These are phyloP conservation scores for Amblyraja radiata DNA, from an alignment of 2,797 vertebrate genomes.

Conservation along the genomic window DNA sequence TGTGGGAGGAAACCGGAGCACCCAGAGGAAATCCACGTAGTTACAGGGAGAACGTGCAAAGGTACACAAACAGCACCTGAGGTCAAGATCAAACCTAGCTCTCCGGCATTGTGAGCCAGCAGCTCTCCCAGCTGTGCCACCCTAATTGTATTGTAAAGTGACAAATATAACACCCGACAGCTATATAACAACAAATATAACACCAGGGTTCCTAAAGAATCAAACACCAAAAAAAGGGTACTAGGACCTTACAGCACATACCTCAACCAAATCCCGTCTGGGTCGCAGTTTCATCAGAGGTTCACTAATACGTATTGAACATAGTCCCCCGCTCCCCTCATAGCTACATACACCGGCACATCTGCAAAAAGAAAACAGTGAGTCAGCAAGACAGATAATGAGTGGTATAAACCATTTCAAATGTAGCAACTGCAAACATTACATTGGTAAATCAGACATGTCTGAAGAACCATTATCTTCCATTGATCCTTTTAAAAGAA, in stretches of 20 bases:
- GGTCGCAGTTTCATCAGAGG: slow-evolving; percentile 85
- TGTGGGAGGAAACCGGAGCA: too few relatives aligned
- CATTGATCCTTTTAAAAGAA: background rate
- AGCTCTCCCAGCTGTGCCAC: too few relatives aligned
- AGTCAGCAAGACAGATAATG: background rate
- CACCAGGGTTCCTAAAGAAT: background rate
- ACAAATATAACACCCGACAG: too few relatives aligned
- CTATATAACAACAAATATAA: too few relatives aligned
- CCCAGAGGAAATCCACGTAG: too few relatives aligned
- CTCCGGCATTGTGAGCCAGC: too few relatives aligned
- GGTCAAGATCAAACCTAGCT: too few relatives aligned
- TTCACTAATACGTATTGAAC: slow-evolving; percentile 88
- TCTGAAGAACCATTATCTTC: background rate
- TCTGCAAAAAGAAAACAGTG: slow-evolving; percentile 51
- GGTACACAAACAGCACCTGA: too few relatives aligned
- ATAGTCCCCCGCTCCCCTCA: slow-evolving; percentile 81
- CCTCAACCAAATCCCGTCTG: slow-evolving; percentile 86
- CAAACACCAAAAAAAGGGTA: background rate
- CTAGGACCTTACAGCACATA: slow-evolving; percentile 44
- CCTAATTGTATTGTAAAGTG: too few relatives aligned
- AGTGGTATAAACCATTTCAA: background rate
- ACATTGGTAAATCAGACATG: background rate
- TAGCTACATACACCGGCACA: slow-evolving; percentile 90
- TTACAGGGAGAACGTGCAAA: too few relatives aligned
- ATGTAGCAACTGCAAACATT: background rate